phyloP scores from a whole-genome alignment of 2,113 vertebrate genomes.

The Burhinus oedicnemus region DNA sequence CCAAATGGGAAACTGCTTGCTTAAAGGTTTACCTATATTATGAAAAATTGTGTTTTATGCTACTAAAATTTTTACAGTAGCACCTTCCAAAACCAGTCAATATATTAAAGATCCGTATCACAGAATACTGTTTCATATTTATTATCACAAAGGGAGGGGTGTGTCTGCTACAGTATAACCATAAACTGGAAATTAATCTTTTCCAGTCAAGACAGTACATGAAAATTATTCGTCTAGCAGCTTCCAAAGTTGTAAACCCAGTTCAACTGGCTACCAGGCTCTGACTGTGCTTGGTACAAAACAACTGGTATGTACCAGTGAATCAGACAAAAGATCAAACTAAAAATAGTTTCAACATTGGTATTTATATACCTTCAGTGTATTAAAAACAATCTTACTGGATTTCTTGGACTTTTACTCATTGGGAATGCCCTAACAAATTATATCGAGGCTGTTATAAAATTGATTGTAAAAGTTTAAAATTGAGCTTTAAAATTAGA shows the following conservation, averaged over 20 bases:
- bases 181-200: slow-evolving; percentile 29
- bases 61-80: neutral
- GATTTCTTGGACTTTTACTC: neutral
- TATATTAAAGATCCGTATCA: neutral
- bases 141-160: slow-evolving; percentile 10
- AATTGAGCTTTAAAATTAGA: neutral
- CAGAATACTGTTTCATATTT: neutral
- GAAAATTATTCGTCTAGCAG: neutral
- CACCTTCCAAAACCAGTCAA: neutral
- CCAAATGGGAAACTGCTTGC: neutral
- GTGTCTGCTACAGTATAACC: slow-evolving; percentile 22
- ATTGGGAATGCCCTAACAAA: slow-evolving; percentile 6
- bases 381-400: neutral
- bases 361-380: slow-evolving; percentile 28
- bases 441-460: neutral
- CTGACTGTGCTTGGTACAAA: neutral
- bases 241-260: slow-evolving; percentile 59
- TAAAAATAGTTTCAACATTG: slow-evolving; percentile 14
- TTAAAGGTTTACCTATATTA: neutral
- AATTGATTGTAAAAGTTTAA: slow-evolving; percentile 13
- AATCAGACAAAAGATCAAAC: slow-evolving; percentile 43
- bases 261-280: slow-evolving; percentile 49
- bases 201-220: slow-evolving; percentile 61
- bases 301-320: neutral
- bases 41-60: neutral